Evolutionary conservation across 2,113 vertebrate genomes (phyloP).

Genomic region (Dromaius novaehollandiae): DNA sequence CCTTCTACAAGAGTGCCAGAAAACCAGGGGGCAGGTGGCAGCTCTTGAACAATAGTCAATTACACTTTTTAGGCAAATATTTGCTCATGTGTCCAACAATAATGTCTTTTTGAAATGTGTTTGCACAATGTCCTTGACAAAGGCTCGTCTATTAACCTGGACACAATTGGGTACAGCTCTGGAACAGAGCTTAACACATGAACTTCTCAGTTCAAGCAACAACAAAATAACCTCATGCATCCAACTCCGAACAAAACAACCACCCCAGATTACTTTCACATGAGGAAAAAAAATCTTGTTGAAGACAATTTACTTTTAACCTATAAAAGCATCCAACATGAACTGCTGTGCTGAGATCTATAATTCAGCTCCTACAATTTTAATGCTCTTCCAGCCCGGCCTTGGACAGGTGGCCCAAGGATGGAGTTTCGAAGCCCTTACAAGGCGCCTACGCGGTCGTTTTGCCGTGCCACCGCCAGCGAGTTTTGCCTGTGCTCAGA

Average conservation of each 20-base stretch:
- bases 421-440: background rate
- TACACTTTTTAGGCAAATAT: slow-evolving; percentile 44
- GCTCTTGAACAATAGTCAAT: slow-evolving; percentile 38
- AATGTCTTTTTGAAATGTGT: slow-evolving; percentile 59
- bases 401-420: background rate
- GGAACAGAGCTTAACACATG: slow-evolving; percentile 16
- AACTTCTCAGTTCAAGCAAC: background rate
- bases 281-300: background rate
- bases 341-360: background rate
- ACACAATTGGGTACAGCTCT: background rate
- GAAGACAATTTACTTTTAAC: background rate
- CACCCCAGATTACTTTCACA: background rate
- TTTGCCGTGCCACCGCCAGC: accelerated
- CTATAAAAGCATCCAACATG: background rate
- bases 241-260: background rate
- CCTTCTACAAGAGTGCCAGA: slow-evolving; percentile 13
- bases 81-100: slow-evolving; percentile 46
- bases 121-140: slow-evolving; percentile 56
- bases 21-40: slow-evolving; percentile 45
- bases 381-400: background rate
- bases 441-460: accelerated
- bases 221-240: background rate
- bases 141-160: background rate
- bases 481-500: background rate
- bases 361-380: background rate